A percentile compares a stretch with the other conserved stretches of the same genome.
These are phyloP conservation scores for Tapirus indicus DNA, from an alignment of 2,797 vertebrate genomes.

Conservation along the genomic window DNA sequence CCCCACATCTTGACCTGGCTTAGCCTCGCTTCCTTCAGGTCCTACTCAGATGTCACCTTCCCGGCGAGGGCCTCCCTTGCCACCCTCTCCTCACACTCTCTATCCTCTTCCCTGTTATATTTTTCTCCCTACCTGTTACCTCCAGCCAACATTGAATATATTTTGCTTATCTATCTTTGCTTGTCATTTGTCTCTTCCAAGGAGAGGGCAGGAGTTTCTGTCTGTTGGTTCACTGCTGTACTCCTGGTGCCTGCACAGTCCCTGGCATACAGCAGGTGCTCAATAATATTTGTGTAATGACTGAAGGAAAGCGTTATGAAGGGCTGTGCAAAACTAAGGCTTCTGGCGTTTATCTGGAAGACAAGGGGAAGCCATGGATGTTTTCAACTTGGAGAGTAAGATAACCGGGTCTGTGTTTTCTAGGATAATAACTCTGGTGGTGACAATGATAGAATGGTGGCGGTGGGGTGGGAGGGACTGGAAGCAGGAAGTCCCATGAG, in stretches of 20 bases:
- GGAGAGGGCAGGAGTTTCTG: neutral
- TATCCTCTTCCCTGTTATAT: neutral
- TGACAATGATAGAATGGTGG: neutral
- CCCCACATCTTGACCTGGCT: no score
- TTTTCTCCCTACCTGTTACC: neutral
- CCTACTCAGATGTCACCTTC: neutral
- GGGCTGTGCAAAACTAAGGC: neutral
- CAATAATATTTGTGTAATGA: neutral
- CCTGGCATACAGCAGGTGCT: neutral
- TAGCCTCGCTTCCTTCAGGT: neutral
- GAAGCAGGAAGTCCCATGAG: neutral
- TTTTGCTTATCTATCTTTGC: neutral
- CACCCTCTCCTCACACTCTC: neutral
- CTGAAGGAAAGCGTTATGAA: neutral
- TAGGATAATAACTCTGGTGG: conserved; percentile 1
- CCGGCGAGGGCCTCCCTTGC: neutral
- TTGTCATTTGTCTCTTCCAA: neutral
- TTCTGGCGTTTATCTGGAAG: conserved; percentile 25
- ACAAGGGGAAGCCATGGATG: neutral
- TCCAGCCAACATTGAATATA: neutral
- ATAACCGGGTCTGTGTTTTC: neutral
- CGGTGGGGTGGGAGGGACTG: neutral
- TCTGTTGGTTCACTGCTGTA: neutral
- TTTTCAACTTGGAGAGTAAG: neutral
- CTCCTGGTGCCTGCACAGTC: neutral